These are phyloP conservation scores for Aspidoscelis tigris DNA, from an alignment of 2,113 vertebrate genomes.

Conservation along the genomic window DNA sequence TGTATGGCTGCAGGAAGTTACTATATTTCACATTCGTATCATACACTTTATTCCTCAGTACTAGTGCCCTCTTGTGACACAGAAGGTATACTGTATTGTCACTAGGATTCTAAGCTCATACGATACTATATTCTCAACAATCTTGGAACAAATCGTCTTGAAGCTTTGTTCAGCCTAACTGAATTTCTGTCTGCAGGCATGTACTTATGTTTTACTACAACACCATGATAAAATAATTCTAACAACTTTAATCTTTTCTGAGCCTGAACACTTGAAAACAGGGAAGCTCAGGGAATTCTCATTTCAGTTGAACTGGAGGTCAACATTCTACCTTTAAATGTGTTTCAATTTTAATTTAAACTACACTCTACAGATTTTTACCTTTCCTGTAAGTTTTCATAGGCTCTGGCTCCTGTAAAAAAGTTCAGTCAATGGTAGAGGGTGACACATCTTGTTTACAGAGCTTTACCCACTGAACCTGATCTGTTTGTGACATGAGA, in stretches of 20 bases:
- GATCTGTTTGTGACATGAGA: not conserved
- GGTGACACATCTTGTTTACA: not conserved
- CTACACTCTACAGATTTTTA: not conserved
- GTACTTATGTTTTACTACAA: not conserved
- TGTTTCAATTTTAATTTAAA: not conserved
- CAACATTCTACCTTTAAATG: not conserved
- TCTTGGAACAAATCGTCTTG: not conserved
- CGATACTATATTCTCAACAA: not conserved
- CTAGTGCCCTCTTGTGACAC: constrained; percentile 51
- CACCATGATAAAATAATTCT: not conserved
- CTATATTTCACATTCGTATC: not conserved
- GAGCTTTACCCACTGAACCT: not conserved
- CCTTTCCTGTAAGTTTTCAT: not conserved
- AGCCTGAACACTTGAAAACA: not conserved
- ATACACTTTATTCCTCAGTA: not conserved
- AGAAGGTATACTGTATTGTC: not conserved
- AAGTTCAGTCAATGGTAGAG: not conserved
- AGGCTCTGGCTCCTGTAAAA: not conserved
- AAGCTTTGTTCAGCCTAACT: not conserved
- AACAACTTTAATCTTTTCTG: not conserved
- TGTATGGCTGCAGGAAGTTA: rapidly evolving
- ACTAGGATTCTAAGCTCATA: not conserved
- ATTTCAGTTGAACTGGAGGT: not conserved
- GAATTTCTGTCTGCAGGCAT: not conserved
- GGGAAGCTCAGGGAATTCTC: not conserved